Conservation (phyloP, 2,888 invertebrate genomes). For the Chorisops tibialis region DNA sequence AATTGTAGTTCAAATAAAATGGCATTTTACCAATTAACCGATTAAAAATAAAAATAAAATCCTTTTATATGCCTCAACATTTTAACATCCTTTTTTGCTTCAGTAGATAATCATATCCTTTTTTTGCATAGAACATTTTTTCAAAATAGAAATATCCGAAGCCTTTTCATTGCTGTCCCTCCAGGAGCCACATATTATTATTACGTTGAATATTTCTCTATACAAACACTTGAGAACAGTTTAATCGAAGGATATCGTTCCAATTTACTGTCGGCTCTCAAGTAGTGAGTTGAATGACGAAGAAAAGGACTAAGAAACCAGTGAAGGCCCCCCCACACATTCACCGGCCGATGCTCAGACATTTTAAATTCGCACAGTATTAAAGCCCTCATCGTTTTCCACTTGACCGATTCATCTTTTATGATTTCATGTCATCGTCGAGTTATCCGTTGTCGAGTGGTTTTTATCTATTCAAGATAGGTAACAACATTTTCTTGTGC, state of each 20-base stretch:
- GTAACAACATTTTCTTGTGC: too few species aligned
- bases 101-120: too few species aligned
- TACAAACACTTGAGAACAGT: slow-evolving; percentile 23
- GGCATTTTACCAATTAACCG: not conserved
- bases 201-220: slow-evolving; percentile 1
- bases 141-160: too few species aligned
- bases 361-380: slow-evolving; percentile 19
- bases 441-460: too few species aligned
- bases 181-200: too few species aligned
- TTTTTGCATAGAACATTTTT: too few species aligned
- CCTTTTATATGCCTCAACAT: too few species aligned
- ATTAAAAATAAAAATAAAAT: not conserved
- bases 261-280: slow-evolving; percentile 10
- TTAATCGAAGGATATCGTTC: slow-evolving; percentile 26
- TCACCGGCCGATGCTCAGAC: not conserved
- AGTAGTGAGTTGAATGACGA: not conserved
- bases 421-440: too few species aligned
- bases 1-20: too few species aligned
- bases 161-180: too few species aligned
- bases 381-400: slow-evolving; percentile 4
- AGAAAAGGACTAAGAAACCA: not conserved
- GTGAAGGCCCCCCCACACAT: not conserved
- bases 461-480: too few species aligned
- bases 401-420: slow-evolving; percentile 21
- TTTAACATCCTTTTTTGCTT: too few species aligned